Conservation (phyloP, 1,140 invertebrate genomes). For the Diorhabda carinulata region DNA sequence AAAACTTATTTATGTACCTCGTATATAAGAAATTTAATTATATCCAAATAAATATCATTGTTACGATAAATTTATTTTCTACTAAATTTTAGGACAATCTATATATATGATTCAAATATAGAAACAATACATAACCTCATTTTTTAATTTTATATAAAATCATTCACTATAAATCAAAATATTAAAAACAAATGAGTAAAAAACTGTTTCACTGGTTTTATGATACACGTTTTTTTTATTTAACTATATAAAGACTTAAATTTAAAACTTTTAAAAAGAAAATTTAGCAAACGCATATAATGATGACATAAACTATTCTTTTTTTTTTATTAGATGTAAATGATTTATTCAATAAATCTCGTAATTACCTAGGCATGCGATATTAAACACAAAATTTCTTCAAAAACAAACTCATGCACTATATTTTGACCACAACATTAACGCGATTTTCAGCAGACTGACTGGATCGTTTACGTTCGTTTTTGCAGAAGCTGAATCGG, state of each 20-base stretch:
- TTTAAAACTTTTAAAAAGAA: slow-evolving; percentile 11
- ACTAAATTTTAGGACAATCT: no score
- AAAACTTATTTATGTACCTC: no score
- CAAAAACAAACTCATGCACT: slow-evolving; percentile 10
- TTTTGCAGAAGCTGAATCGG: slow-evolving; percentile 14
- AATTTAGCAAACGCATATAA: background rate
- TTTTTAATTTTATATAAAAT: no score
- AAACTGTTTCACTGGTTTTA: no score
- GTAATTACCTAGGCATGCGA: slow-evolving; percentile 27
- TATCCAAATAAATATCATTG: no score
- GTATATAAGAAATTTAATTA: no score
- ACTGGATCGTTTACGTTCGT: slow-evolving; percentile 13
- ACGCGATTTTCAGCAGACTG: slow-evolving; percentile 16
- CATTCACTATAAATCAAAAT: no score
- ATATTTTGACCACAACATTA: slow-evolving; percentile 11
- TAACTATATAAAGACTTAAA: background rate
- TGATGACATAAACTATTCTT: background rate
- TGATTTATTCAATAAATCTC: background rate
- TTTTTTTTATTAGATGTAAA: background rate
- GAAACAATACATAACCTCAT: no score
- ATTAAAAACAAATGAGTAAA: no score
- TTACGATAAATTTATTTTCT: no score
- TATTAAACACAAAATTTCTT: slow-evolving; percentile 22
- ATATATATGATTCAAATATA: no score
- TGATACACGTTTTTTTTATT: background rate